Percentiles rank a stretch among this genome's conserved stretches.
Conservation (phyloP, 2,113 vertebrate species). For the Oryzias javanicus region DNA sequence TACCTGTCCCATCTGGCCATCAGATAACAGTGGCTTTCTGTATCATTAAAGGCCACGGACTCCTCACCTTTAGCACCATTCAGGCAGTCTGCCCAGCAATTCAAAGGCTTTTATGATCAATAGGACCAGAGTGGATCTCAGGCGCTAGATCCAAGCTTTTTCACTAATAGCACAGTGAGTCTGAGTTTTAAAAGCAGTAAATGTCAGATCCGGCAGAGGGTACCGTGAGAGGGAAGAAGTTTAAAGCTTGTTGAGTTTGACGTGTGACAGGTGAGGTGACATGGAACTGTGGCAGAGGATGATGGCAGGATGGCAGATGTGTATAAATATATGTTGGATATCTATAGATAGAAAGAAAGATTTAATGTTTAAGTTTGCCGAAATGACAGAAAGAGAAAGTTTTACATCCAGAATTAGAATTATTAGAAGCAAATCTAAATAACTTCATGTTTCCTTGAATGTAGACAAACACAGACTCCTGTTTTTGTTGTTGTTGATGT, state of each 20-base stretch:
- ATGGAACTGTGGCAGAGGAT: background rate
- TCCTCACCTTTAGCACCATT: conserved; percentile 1
- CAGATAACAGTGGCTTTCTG: conserved; percentile 39
- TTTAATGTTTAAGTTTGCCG: too few relatives aligned
- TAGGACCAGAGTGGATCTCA: background rate
- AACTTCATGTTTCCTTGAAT: too few relatives aligned
- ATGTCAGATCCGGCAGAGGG: conserved; percentile 42
- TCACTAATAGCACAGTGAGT: background rate
- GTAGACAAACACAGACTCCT: too few relatives aligned
- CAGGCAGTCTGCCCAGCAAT: background rate
- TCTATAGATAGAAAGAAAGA: too few relatives aligned
- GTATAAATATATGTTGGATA: background rate
- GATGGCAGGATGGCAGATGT: conserved; percentile 12
- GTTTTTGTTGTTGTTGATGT: conserved; percentile 13
- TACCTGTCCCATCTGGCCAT: conserved; percentile 50
- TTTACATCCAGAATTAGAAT: too few relatives aligned
- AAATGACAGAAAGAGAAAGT: too few relatives aligned
- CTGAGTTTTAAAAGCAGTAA: conserved; percentile 7
- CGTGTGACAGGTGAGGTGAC: conserved; percentile 12
- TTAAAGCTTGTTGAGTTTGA: conserved; percentile 23
- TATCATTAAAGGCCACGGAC: background rate
- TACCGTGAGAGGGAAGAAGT: conserved; percentile 22
- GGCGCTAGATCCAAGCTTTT: conserved; percentile 2
- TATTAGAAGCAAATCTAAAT: too few relatives aligned
- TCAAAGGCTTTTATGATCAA: background rate